A percentile compares a stretch with the other conserved stretches of the same genome.
Evolutionary conservation across 2,113 vertebrate species (phyloP).

Genomic region (Sisor rabdophorus): DNA sequence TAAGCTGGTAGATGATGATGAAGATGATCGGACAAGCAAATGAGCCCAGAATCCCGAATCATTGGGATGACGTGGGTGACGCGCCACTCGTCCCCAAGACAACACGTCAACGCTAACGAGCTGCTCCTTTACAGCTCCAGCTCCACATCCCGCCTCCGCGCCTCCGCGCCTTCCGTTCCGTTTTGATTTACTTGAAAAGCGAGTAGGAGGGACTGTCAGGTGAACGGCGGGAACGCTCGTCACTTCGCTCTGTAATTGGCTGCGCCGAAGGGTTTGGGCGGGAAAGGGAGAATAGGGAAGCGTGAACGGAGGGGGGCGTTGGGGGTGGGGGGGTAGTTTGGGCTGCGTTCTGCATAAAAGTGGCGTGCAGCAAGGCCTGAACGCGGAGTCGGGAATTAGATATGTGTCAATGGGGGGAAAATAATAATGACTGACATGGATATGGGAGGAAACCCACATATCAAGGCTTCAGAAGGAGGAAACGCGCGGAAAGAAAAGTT

Average conservation of each 20-base stretch:
- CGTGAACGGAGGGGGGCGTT: background rate
- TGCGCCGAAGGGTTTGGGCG: slow-evolving; percentile 51
- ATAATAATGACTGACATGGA: slow-evolving; percentile 77
- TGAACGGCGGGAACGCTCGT: slow-evolving; percentile 67
- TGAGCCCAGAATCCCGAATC: slow-evolving; percentile 24
- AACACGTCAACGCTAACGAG: slow-evolving; percentile 48
- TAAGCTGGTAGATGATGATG: background rate
- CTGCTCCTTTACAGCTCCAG: slow-evolving; percentile 60
- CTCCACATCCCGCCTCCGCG: slow-evolving; percentile 75
- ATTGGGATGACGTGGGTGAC: slow-evolving; percentile 63
- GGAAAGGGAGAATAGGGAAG: slow-evolving; percentile 45
- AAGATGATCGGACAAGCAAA: background rate
- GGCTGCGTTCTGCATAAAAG: slow-evolving; percentile 67
- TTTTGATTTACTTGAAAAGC: slow-evolving; percentile 77
- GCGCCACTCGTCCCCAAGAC: slow-evolving; percentile 58
- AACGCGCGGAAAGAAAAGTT: slow-evolving; percentile 68
- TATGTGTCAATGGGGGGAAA: slow-evolving; percentile 64
- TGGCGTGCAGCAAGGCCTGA: slow-evolving; percentile 51
- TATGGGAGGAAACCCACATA: slow-evolving; percentile 48
- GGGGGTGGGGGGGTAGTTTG: background rate
- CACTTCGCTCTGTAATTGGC: slow-evolving; percentile 74
- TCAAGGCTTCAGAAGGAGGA: slow-evolving; percentile 60
- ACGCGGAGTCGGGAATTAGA: slow-evolving; percentile 57
- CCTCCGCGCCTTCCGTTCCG: slow-evolving; percentile 71
- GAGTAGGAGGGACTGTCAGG: slow-evolving; percentile 75